Conservation (phyloP, 2,797 vertebrate species). For the Lepilemur septentrionalis region DNA sequence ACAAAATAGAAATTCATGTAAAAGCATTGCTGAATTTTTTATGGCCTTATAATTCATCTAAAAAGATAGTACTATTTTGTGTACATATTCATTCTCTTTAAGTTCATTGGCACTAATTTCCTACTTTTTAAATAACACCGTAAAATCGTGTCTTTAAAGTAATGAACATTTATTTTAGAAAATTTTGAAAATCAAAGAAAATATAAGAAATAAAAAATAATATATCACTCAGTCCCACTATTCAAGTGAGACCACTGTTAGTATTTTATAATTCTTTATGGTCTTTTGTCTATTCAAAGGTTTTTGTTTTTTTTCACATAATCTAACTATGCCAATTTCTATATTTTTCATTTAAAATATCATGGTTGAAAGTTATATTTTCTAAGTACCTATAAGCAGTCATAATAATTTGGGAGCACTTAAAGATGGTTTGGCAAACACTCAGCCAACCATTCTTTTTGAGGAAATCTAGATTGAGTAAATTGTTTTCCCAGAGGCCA, state of each 20-base stretch:
- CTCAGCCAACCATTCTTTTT: background rate
- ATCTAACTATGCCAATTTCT: background rate
- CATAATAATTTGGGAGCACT: background rate
- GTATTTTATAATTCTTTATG: background rate
- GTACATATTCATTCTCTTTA: background rate
- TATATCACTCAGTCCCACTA: background rate
- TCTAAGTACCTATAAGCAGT: background rate
- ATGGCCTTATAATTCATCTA: background rate
- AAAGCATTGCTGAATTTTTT: background rate
- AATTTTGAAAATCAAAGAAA: constrained; percentile 15
- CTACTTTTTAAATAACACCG: background rate
- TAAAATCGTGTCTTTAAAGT: background rate
- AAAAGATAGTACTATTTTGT: background rate
- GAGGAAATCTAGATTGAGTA: background rate
- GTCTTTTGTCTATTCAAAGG: background rate
- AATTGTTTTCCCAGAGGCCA: background rate
- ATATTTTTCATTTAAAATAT: constrained; percentile 41
- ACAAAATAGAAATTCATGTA: background rate
- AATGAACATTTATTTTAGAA: constrained; percentile 33
- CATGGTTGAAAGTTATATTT: background rate
- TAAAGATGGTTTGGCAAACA: background rate
- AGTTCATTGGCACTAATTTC: background rate
- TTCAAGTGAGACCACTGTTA: background rate
- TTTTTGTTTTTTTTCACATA: background rate
- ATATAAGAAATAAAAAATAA: background rate